Conservation (phyloP, 1,140 invertebrate species). For the Planococcus citri region DNA sequence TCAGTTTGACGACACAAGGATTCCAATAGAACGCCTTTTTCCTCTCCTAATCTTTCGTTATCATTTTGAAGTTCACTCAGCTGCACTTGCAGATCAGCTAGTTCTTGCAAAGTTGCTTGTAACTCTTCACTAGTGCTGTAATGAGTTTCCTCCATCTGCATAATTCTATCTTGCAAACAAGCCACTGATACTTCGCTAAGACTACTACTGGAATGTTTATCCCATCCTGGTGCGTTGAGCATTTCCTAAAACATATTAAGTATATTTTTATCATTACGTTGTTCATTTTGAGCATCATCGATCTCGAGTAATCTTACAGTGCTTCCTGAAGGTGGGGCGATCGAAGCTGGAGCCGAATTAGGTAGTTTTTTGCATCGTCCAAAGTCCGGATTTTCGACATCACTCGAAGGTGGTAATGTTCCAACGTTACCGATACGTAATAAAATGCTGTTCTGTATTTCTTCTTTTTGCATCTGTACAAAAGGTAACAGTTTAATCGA, state of each 20-base stretch:
- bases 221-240: slow-evolving; percentile 66
- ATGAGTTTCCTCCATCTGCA: slow-evolving; percentile 79
- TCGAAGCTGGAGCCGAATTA: slow-evolving; percentile 46
- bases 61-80: slow-evolving; percentile 73
- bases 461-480: slow-evolving; percentile 21
- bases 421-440: slow-evolving; percentile 28
- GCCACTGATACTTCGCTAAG: slow-evolving; percentile 81
- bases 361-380: slow-evolving; percentile 26
- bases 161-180: slow-evolving; percentile 79
- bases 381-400: slow-evolving; percentile 25
- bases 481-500: background rate
- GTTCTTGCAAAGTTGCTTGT: slow-evolving; percentile 83
- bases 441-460: slow-evolving; percentile 21
- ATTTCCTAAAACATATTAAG: slow-evolving; percentile 32
- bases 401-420: slow-evolving; percentile 23
- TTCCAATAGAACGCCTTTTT: slow-evolving; percentile 76
- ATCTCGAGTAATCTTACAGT: slow-evolving; percentile 29
- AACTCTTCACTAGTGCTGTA: slow-evolving; percentile 89
- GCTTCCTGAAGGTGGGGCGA: slow-evolving; percentile 32
- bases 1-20: slow-evolving; percentile 85
- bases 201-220: slow-evolving; percentile 69
- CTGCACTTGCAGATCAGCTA: slow-evolving; percentile 76
- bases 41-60: slow-evolving; percentile 72
- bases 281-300: background rate
- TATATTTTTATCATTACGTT: background rate